Evolutionary conservation across 2,888 invertebrate species (phyloP).

Genomic region (Marronus borbonicus): DNA sequence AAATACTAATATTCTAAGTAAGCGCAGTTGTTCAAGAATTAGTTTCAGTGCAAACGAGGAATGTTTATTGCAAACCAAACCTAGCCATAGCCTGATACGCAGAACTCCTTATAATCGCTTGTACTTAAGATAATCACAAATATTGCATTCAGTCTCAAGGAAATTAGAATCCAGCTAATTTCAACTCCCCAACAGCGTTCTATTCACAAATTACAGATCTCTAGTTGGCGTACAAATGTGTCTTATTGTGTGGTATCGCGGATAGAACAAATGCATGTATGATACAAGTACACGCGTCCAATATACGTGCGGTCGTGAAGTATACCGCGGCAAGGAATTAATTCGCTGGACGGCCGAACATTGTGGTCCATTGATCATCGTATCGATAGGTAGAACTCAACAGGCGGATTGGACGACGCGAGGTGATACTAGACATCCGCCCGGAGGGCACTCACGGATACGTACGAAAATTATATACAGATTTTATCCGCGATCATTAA

Average conservation of each 20-base stretch:
- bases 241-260: constrained; percentile 37
- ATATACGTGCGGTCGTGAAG: not conserved
- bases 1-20: too few species aligned
- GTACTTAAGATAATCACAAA: not conserved
- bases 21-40: too few species aligned
- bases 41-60: too few species aligned
- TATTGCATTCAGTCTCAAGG: not conserved
- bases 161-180: constrained; percentile 8
- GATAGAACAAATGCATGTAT: not conserved
- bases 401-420: constrained; percentile 60
- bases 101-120: not conserved
- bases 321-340: constrained; percentile 51
- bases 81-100: too few species aligned
- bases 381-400: constrained; percentile 55
- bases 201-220: constrained; percentile 38
- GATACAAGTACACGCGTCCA: constrained; percentile 54
- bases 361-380: constrained; percentile 53
- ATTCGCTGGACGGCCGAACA: constrained; percentile 52
- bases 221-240: constrained; percentile 24
- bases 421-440: constrained; percentile 67
- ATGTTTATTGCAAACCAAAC: too few species aligned
- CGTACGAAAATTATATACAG: constrained; percentile 69
- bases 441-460: constrained; percentile 68
- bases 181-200: constrained; percentile 26
- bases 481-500: constrained; percentile 71